Conservation (phyloP, 2,113 vertebrate genomes). For the Puntigrus tetrazona region DNA sequence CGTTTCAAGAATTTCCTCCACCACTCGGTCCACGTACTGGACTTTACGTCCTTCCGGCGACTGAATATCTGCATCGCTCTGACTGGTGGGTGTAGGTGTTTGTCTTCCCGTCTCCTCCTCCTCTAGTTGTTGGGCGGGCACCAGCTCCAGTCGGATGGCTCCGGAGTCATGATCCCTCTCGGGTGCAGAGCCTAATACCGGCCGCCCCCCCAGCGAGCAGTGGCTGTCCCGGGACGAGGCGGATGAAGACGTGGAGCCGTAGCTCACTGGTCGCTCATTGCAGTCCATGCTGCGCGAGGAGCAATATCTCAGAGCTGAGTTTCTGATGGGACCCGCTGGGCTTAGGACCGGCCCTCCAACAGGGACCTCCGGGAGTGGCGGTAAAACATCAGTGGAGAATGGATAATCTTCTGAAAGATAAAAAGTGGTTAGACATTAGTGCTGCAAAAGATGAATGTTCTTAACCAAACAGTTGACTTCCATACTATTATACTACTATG, state of each 20-base stretch:
- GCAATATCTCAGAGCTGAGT: conserved; percentile 69
- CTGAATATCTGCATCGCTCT: conserved; percentile 67
- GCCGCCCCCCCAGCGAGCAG: conserved; percentile 91
- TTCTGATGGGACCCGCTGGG: conserved; percentile 66
- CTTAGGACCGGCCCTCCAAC: conserved; percentile 74
- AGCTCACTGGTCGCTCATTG: conserved; percentile 92
- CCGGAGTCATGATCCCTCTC: conserved; percentile 88
- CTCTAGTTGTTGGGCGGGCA: conserved; percentile 82
- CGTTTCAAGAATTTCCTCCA: conserved; percentile 96
- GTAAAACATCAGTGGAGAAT: conserved; percentile 77
- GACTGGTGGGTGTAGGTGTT: conserved; percentile 59
- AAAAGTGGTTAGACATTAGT: background rate
- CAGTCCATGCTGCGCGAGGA: conserved; percentile 87
- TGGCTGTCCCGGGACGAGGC: conserved; percentile 95
- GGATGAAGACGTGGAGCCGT: conserved; percentile 95
- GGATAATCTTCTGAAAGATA: conserved; percentile 80
- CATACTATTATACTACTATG: too few species aligned
- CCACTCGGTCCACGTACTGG: conserved; percentile 92
- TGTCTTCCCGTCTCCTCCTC: conserved; percentile 74
- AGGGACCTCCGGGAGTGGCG: conserved; percentile 78
- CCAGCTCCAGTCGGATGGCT: conserved; percentile 89
- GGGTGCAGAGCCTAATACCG: conserved; percentile 82
- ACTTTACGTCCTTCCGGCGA: conserved; percentile 82
- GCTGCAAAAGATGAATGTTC: too few species aligned
- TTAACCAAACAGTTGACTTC: too few species aligned